Evolutionary conservation across 2,113 vertebrate species (phyloP), one percentile per base, ranked within the genome.

Genomic region (Pelusios castaneus): DNA sequence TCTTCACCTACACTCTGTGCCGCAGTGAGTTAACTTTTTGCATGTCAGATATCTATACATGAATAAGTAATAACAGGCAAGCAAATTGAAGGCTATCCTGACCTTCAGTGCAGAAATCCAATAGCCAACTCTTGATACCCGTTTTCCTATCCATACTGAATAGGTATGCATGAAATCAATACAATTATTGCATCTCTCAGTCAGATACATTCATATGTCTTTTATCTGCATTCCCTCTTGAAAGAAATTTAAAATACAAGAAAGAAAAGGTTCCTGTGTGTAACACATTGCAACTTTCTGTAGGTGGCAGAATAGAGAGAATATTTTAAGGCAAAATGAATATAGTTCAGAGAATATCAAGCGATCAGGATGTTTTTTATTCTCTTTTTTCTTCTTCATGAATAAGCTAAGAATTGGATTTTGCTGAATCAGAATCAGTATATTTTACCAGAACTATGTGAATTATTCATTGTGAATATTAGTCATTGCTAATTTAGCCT

Each of bases 191-290:
- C 24, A 34, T 82, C 51, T 91, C 80, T 49, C 27, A 81, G 51
- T 2, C 1, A 52, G 51, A 83, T 55, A 34, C 55, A 92, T 21
- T 82, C 45, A 73, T 55, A 17, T 2, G 55, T 70, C 67, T n/a
- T 80, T 86, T 89, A 85, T 89, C 60, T 75, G 29, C 29, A 84
- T 82, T 80, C 94, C 56, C 85, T 91, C 27, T 67, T 81, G 88
- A 17, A 84, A 85, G 31, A 56, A 82, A 93, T n/a, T 70, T 77
- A 90, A 56, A 41, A 76, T 10, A 70, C n/a, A 41, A 76, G 73
- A 76, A 76, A 45, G 43, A 43, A 76, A 76, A 27, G 41, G 13
- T 41, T 45, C 13, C 73, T 45, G 41, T 76, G 41, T 24, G 43
- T 75, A 75, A 14, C 24, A 75, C 73, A 43, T 76, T 29, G 13